These are phyloP conservation scores for Dryas iulia DNA, from an alignment of 1,140 invertebrate species.

Conservation along the genomic window DNA sequence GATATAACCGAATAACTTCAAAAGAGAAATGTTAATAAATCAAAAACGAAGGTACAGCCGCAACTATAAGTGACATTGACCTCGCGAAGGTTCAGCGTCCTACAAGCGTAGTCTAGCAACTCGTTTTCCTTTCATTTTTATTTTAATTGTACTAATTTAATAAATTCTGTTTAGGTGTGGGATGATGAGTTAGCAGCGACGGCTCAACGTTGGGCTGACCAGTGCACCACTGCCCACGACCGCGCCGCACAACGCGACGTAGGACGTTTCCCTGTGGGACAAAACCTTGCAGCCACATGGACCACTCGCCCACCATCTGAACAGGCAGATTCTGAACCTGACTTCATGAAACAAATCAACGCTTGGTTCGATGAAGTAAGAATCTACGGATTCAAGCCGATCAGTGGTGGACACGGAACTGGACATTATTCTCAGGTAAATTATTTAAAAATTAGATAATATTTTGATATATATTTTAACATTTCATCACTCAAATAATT, in stretches of 20 bases:
- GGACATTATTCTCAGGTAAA: slow-evolving; percentile 91
- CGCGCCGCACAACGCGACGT: slow-evolving; percentile 71
- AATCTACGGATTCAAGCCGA: slow-evolving; percentile 84
- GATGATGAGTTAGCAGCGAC: slow-evolving; percentile 91
- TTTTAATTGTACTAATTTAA: not conserved
- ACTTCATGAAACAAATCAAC: slow-evolving; percentile 87
- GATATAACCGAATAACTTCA: not conserved
- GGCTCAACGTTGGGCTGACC: slow-evolving; percentile 91
- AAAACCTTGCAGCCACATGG: slow-evolving; percentile 91
- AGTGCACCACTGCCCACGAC: slow-evolving; percentile 89
- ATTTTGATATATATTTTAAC: not conserved
- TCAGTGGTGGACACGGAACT: slow-evolving; percentile 84
- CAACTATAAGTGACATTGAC: slow-evolving; percentile 31
- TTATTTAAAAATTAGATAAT: not conserved
- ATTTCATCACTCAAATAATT: not conserved
- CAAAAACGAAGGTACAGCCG: slow-evolving; percentile 20
- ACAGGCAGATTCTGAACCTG: slow-evolving; percentile 82
- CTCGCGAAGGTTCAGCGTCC: slow-evolving; percentile 34
- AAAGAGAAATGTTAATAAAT: slow-evolving; percentile 8
- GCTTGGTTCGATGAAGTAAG: slow-evolving; percentile 91
- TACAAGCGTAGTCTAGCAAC: slow-evolving; percentile 8
- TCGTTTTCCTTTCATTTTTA: slow-evolving; percentile 26
- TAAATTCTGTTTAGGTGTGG: slow-evolving; percentile 83
- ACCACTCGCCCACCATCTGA: slow-evolving; percentile 84
- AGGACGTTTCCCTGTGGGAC: slow-evolving; percentile 89